Conservation (phyloP, 1,140 invertebrate genomes). For the Chrysomallon squamiferum region DNA sequence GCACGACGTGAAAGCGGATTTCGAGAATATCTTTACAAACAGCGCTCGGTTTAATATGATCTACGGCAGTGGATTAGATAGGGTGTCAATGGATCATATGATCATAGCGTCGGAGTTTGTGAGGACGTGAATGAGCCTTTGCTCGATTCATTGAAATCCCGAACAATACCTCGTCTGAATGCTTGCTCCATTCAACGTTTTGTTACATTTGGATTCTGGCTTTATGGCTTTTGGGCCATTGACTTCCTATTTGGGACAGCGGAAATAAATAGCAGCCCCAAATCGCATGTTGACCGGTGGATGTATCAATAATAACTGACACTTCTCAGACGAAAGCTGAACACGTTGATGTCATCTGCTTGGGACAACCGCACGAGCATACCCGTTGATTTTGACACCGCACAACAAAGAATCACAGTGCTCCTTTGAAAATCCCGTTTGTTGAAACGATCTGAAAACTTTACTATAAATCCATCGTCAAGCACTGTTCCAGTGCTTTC, state of each 20-base stretch:
- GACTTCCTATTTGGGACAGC: not conserved
- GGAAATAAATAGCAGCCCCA: slow-evolving; percentile 11
- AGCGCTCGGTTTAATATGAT: slow-evolving; percentile 4
- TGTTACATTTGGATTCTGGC: slow-evolving; percentile 7
- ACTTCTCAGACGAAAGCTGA: too few species aligned
- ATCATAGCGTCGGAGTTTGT: too few species aligned
- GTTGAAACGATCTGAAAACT: too few species aligned
- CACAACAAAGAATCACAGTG: too few species aligned
- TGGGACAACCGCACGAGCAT: too few species aligned
- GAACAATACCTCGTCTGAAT: not conserved
- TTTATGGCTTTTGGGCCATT: slow-evolving; percentile 8
- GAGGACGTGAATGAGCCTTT: too few species aligned
- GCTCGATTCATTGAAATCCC: not conserved
- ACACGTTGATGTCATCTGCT: too few species aligned
- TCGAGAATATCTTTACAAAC: not conserved
- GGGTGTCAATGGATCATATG: slow-evolving; percentile 1
- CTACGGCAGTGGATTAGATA: not conserved
- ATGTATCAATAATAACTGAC: slow-evolving; percentile 4
- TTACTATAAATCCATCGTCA: too few species aligned
- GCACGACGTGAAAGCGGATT: not conserved
- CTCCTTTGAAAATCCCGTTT: too few species aligned
- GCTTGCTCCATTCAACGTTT: slow-evolving; percentile 5
- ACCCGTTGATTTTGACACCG: too few species aligned
- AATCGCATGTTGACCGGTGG: slow-evolving; percentile 2
- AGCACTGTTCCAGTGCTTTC: too few species aligned